Evolutionary conservation across 2,113 vertebrate species (phyloP).

Genomic region (Pseudopipra pipra): DNA sequence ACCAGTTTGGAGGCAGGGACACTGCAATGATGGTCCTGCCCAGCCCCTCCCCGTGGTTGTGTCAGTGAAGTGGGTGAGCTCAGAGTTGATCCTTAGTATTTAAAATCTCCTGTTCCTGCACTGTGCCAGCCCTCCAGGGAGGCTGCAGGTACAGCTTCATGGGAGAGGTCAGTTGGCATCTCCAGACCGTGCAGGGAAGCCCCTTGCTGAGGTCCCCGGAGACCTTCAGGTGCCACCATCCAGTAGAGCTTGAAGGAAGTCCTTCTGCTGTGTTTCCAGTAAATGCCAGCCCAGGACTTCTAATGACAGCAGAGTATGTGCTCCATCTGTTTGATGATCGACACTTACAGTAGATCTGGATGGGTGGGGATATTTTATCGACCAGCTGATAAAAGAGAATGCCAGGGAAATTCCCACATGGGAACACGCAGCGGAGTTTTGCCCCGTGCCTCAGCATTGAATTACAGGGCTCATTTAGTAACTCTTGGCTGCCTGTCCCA

Average conservation of each 20-base stretch:
- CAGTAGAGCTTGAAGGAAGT: background rate
- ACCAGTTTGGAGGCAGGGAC: background rate
- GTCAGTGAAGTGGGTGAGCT: background rate
- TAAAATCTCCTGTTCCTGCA: background rate
- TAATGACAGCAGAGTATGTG: background rate
- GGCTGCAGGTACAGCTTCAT: background rate
- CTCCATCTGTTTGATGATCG: rapidly evolving
- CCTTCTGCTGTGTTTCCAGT: background rate
- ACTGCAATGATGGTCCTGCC: rapidly evolving
- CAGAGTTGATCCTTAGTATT: background rate
- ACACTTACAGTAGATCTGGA: background rate
- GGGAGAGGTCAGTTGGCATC: rapidly evolving
- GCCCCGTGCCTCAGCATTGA: rapidly evolving
- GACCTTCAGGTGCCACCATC: background rate
- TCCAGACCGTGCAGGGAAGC: background rate
- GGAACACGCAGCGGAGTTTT: background rate
- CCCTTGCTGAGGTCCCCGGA: background rate
- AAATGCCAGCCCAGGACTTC: background rate
- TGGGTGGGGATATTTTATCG: background rate
- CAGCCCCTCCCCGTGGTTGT: rapidly evolving
- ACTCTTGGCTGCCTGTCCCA: background rate
- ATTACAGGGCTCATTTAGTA: background rate
- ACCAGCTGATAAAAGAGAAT: background rate
- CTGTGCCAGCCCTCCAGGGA: background rate
- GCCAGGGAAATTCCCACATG: background rate